Evolutionary conservation across 2,113 vertebrate species (phyloP).

Genomic region (Athene noctua): DNA sequence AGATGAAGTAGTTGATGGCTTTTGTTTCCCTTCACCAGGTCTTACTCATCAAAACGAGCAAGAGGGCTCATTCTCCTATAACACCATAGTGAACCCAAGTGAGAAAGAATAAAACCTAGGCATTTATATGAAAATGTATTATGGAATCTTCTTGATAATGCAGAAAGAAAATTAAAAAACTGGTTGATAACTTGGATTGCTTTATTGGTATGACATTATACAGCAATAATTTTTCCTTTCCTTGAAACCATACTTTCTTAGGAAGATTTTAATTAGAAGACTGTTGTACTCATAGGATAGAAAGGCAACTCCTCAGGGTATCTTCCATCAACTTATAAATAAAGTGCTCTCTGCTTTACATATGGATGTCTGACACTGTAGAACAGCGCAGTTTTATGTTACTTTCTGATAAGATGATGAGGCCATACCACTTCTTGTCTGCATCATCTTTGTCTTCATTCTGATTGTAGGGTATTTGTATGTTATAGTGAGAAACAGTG

Average conservation of each 20-base stretch:
- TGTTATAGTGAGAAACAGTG: neutral
- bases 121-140: neutral
- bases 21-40: neutral
- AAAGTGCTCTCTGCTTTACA: neutral
- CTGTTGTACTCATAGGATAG: neutral
- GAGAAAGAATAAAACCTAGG: neutral
- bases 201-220: neutral
- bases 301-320: neutral
- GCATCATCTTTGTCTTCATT: neutral
- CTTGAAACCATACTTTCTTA: neutral
- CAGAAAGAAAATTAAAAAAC: slow-evolving; percentile 20
- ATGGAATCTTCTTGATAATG: neutral
- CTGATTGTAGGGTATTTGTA: neutral
- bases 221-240: neutral
- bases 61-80: neutral
- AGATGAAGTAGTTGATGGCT: neutral
- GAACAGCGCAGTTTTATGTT: neutral
- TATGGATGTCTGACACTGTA: neutral
- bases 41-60: neutral
- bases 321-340: neutral
- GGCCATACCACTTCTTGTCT: accelerated
- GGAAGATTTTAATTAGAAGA: slow-evolving; percentile 34
- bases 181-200: neutral
- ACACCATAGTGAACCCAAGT: neutral
- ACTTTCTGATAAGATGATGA: neutral